These are phyloP conservation scores for Tragulus kanchil DNA, from an alignment of 2,113 vertebrate species.

Conservation along the genomic window DNA sequence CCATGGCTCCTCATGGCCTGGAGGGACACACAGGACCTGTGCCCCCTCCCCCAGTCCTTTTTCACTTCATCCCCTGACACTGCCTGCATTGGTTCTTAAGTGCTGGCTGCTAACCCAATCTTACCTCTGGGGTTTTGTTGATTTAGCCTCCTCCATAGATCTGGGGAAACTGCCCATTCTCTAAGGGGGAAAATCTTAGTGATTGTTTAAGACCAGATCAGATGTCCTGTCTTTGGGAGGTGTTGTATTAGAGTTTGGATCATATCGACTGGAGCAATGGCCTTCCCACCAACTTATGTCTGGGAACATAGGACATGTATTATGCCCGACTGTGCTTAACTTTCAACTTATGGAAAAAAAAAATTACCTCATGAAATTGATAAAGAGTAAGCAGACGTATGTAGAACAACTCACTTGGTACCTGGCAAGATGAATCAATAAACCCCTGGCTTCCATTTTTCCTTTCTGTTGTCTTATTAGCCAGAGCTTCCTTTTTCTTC, in stretches of 20 bases:
- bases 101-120: too few species aligned
- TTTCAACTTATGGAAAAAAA: neutral
- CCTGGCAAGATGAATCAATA: neutral
- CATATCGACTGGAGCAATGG: fast-evolving
- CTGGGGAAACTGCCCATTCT: neutral
- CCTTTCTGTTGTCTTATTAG: neutral
- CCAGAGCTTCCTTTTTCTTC: neutral
- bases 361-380: neutral
- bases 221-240: neutral
- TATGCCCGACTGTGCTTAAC: neutral
- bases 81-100: too few species aligned
- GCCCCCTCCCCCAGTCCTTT: fast-evolving
- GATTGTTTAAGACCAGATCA: neutral
- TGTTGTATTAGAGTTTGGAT: neutral
- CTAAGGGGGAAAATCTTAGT: neutral
- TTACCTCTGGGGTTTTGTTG: neutral
- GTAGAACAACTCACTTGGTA: neutral
- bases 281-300: neutral
- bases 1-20: neutral
- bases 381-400: neutral
- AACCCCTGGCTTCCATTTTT: fast-evolving
- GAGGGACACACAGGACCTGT: neutral
- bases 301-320: neutral
- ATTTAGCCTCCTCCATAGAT: neutral
- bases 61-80: neutral